Conservation (phyloP, 2,888 invertebrate genomes). For the Polydrusus tereticollis region DNA sequence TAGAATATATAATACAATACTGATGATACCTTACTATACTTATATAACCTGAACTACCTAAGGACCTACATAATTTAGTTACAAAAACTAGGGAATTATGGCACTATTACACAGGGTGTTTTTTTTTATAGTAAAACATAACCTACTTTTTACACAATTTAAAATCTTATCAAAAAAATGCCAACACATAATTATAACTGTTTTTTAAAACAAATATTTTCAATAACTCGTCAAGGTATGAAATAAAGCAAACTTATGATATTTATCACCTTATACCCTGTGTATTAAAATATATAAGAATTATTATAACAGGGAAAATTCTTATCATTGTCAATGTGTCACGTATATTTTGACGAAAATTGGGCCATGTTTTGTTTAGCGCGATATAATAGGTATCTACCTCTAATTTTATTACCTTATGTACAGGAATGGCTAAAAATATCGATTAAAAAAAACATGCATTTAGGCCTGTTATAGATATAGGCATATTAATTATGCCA, state of each 20-base stretch:
- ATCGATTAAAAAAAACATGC: background rate
- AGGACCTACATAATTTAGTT: no score
- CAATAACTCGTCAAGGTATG: no score
- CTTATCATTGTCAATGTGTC: background rate
- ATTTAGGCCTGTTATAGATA: no score
- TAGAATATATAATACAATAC: background rate
- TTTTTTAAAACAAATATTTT: no score
- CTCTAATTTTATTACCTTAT: background rate
- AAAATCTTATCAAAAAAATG: no score
- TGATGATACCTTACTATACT: no score
- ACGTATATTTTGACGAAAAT: background rate
- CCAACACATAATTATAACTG: no score
- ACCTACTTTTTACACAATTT: no score
- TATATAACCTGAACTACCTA: no score
- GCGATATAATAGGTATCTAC: no score
- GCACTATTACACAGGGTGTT: background rate
- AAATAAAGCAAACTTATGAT: no score
- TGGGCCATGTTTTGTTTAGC: background rate
- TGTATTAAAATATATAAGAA: background rate
- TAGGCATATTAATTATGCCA: background rate
- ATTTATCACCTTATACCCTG: background rate
- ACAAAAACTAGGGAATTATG: background rate
- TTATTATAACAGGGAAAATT: background rate
- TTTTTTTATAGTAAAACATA: no score
- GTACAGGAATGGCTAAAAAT: slow-evolving; percentile 14